These are phyloP conservation scores for Ursus arctos DNA, from an alignment of 2,113 vertebrate genomes.

Conservation along the genomic window DNA sequence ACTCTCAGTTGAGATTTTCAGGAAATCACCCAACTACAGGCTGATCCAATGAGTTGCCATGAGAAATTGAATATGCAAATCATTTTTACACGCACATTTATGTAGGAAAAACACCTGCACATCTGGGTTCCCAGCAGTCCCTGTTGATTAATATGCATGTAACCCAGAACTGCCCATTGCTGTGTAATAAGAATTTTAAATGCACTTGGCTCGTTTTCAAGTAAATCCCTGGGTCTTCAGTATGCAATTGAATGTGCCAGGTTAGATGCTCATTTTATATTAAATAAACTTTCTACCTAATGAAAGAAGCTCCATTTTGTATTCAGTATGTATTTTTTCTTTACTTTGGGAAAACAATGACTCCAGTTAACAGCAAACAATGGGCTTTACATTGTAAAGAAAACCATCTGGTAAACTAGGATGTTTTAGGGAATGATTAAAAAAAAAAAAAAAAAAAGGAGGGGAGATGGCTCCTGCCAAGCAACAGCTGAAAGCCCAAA, in stretches of 20 bases:
- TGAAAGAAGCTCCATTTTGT: neutral
- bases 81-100: conserved; percentile 61
- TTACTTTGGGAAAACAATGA: conserved; percentile 3
- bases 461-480: neutral
- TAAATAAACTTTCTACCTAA: neutral
- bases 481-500: conserved; percentile 32
- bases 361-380: conserved; percentile 44
- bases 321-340: neutral
- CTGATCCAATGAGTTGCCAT: conserved; percentile 65
- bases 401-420: conserved; percentile 66
- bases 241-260: conserved; percentile 26
- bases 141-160: conserved; percentile 53
- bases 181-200: conserved; percentile 67
- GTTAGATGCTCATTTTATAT: conserved; percentile 54
- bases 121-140: conserved; percentile 59
- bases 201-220: conserved; percentile 44
- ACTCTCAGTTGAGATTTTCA: conserved; percentile 13
- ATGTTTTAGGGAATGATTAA: conserved; percentile 33
- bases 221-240: conserved; percentile 37
- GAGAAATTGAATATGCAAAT: conserved; percentile 75
- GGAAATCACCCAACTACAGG: conserved; percentile 32
- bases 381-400: conserved; percentile 48
- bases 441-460: neutral
- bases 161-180: conserved; percentile 29
- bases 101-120: conserved; percentile 74